Percentiles rank a stretch among this genome's conserved stretches.
Evolutionary conservation across 2,797 vertebrate species (phyloP).

Genomic region (Gephyroberyx darwinii): DNA sequence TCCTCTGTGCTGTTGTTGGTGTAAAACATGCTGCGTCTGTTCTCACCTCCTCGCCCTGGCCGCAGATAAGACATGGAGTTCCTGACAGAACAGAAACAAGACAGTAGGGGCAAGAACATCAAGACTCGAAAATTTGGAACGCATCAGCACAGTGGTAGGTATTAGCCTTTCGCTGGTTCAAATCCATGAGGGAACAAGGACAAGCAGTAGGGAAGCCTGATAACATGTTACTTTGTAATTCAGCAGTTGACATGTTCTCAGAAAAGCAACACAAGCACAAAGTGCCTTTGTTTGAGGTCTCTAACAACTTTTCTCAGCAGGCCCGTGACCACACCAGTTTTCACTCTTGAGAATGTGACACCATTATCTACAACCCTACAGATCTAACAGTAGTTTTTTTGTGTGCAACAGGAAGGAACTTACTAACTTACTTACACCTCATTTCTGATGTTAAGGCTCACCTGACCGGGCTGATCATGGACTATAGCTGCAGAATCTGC

Average conservation of each 20-base stretch:
- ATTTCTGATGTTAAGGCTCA: no score
- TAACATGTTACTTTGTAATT: background rate
- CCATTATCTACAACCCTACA: background rate
- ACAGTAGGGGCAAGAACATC: background rate
- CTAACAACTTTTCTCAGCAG: background rate
- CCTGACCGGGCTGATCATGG: no score
- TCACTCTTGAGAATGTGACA: constrained; percentile 23
- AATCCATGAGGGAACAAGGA: constrained; percentile 9
- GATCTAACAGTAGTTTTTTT: background rate
- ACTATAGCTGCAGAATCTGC: no score
- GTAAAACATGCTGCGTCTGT: constrained; percentile 91
- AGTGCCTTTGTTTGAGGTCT: constrained; percentile 6
- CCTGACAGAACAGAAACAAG: constrained; percentile 71
- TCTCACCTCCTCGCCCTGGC: constrained; percentile 83
- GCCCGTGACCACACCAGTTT: background rate
- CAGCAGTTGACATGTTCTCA: background rate
- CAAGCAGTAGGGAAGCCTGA: background rate
- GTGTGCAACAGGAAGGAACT: background rate
- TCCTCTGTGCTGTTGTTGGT: constrained; percentile 85
- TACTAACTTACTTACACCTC: no score
- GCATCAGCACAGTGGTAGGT: background rate
- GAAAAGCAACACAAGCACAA: background rate
- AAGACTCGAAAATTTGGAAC: background rate
- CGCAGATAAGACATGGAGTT: constrained; percentile 94
- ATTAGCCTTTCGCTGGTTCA: background rate